Percentiles rank a stretch among this genome's conserved stretches.
phyloP scores from a whole-genome alignment of 2,888 invertebrate genomes.

The Drosophila infuscata region DNA sequence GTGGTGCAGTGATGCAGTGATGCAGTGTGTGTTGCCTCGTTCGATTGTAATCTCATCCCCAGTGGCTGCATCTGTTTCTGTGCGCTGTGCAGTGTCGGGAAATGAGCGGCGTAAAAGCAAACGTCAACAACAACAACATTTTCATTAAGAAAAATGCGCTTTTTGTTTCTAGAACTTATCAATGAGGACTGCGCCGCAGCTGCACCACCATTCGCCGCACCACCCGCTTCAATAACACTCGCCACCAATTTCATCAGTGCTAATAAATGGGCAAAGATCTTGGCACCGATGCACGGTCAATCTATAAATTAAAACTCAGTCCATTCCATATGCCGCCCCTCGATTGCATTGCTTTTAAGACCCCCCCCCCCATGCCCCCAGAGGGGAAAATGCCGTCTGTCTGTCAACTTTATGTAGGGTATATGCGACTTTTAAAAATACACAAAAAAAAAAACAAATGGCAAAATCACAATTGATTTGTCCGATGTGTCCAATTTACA shows the following conservation, averaged over 20 bases:
- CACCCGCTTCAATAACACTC: slow-evolving; percentile 25
- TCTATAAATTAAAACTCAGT: slow-evolving; percentile 21
- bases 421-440: not conserved
- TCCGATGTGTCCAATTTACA: no score
- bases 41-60: slow-evolving; percentile 10
- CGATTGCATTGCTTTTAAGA: slow-evolving; percentile 52
- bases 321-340: slow-evolving; percentile 10
- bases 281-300: slow-evolving; percentile 26
- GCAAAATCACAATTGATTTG: not conserved
- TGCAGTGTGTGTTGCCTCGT: not conserved
- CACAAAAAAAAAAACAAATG: not conserved
- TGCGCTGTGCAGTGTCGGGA: not conserved
- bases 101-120: not conserved
- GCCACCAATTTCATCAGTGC: slow-evolving; percentile 33
- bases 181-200: slow-evolving; percentile 43
- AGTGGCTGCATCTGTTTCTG: slow-evolving; percentile 24
- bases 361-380: slow-evolving; percentile 5
- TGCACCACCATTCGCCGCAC: not conserved
- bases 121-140: slow-evolving; percentile 4
- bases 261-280: slow-evolving; percentile 44
- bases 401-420: not conserved
- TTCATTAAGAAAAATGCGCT: slow-evolving; percentile 59
- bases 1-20: not conserved
- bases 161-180: slow-evolving; percentile 50
- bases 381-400: slow-evolving; percentile 8